Evolutionary conservation across 2,113 vertebrate genomes (phyloP).

Genomic region (Mohoua ochrocephala): DNA sequence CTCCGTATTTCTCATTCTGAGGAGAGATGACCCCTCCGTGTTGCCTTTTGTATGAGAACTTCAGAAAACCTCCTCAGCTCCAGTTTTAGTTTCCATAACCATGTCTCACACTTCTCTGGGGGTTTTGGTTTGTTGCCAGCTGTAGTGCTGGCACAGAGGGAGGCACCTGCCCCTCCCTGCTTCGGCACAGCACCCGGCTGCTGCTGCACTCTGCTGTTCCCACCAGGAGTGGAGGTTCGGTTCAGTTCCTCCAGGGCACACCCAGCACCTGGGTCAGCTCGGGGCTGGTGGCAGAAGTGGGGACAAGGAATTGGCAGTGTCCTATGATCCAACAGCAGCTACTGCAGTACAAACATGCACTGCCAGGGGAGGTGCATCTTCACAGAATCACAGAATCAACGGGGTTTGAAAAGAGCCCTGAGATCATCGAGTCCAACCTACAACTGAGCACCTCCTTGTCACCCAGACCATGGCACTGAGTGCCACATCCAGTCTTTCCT

Average conservation of each 20-base stretch:
- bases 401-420: neutral
- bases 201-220: neutral
- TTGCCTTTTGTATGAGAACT: neutral
- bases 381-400: rapidly evolving
- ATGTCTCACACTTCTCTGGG: neutral
- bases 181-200: neutral
- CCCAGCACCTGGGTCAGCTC: neutral
- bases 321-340: neutral
- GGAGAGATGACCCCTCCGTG: neutral
- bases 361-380: neutral
- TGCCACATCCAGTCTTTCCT: neutral
- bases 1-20: neutral
- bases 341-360: neutral
- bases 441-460: neutral
- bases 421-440: neutral
- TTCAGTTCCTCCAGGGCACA: rapidly evolving
- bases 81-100: neutral
- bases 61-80: neutral
- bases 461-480: neutral
- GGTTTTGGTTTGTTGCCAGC: neutral
- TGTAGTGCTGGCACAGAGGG: neutral
- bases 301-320: neutral
- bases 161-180: neutral
- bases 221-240: neutral
- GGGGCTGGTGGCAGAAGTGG: neutral